Evolutionary conservation across 2,113 vertebrate genomes (phyloP).

Genomic region (Austrofundulus limnaeus): DNA sequence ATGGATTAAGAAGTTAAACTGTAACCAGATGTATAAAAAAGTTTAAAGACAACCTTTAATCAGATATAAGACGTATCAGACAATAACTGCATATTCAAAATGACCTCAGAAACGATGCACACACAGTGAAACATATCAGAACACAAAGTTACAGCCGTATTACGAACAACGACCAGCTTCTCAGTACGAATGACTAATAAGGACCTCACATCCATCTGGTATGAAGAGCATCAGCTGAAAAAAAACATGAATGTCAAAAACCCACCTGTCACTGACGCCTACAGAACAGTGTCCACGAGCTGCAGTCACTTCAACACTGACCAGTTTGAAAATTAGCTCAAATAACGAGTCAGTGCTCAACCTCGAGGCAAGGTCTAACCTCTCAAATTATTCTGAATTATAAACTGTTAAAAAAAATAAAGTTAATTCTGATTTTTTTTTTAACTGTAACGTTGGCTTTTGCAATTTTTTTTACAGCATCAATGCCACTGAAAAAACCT

Average conservation of each 20-base stretch:
- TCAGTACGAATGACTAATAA: conserved; percentile 21
- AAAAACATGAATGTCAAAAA: conserved; percentile 5
- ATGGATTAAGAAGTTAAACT: too few relatives aligned
- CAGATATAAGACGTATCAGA: too few relatives aligned
- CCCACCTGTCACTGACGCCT: conserved; percentile 5
- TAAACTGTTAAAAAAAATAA: too few relatives aligned
- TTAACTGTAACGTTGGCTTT: too few relatives aligned
- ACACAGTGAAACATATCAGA: background rate
- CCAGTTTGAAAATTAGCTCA: conserved; percentile 18
- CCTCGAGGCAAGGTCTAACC: conserved; percentile 33
- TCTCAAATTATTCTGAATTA: conserved; percentile 19
- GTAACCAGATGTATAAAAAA: background rate
- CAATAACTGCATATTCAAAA: too few relatives aligned
- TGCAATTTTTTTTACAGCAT: too few relatives aligned
- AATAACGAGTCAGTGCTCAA: conserved; percentile 40
- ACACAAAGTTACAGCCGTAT: background rate
- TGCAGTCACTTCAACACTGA: conserved; percentile 10
- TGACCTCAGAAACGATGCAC: background rate
- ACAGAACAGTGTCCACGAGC: too few relatives aligned
- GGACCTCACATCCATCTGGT: conserved; percentile 20
- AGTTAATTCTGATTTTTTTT: too few relatives aligned
- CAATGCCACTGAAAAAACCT: too few relatives aligned
- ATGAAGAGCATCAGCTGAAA: background rate
- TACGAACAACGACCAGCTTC: conserved; percentile 2
- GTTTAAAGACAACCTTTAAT: background rate